These are phyloP conservation scores for Hystrix cristata DNA, from an alignment of 2,113 vertebrate species.

Conservation along the genomic window DNA sequence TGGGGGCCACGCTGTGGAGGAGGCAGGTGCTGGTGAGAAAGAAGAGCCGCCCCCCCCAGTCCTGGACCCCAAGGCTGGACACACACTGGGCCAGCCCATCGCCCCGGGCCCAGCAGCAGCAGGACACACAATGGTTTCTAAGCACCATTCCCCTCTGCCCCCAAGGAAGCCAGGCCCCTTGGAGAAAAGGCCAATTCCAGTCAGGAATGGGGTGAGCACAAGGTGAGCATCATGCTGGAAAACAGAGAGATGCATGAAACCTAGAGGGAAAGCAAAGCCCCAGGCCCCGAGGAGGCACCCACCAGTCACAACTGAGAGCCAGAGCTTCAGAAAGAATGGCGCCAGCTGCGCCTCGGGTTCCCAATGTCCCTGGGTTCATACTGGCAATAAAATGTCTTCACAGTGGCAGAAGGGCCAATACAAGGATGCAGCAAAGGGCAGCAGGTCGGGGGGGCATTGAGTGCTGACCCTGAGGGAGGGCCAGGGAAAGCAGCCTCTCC, in stretches of 20 bases:
- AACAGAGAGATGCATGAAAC: not conserved
- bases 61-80: not conserved
- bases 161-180: not conserved
- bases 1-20: not conserved
- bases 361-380: too few species aligned
- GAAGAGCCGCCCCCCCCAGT: not conserved
- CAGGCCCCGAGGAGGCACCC: not conserved
- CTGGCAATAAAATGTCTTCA: too few species aligned
- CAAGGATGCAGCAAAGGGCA: not conserved
- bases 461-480: not conserved
- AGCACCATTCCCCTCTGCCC: not conserved
- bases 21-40: not conserved
- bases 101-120: not conserved
- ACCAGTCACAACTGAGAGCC: not conserved
- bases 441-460: not conserved
- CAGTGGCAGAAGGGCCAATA: not conserved
- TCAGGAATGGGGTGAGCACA: rapidly evolving
- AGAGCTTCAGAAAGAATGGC: not conserved
- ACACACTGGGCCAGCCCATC: not conserved
- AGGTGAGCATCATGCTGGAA: too few species aligned
- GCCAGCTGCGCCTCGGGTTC: too few species aligned
- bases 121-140: not conserved
- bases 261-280: too few species aligned
- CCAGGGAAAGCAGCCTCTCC: not conserved
- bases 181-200: not conserved